Evolutionary conservation across 1,140 invertebrate species (phyloP).

Genomic region (Bombus pascuorum): DNA sequence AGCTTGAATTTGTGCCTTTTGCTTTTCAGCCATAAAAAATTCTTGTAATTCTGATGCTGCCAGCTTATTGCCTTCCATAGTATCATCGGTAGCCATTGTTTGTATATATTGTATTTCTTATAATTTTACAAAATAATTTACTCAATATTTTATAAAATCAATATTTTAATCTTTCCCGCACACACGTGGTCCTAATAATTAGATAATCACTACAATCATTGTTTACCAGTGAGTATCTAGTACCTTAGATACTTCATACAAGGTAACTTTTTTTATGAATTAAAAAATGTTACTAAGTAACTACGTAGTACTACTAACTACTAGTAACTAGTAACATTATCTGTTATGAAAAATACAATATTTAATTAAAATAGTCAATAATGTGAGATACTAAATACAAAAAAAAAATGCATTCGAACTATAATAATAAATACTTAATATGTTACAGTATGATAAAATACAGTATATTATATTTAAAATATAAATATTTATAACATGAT

Average conservation of each 20-base stretch:
- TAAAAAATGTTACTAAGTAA: background rate
- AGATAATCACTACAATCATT: conserved; percentile 5
- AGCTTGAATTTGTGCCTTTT: conserved; percentile 93
- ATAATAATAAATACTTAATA: conserved; percentile 3
- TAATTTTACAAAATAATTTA: background rate
- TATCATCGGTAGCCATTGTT: conserved; percentile 24
- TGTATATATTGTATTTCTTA: conserved; percentile 26
- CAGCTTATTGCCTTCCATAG: conserved; percentile 14
- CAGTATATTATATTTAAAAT: background rate
- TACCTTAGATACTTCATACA: background rate
- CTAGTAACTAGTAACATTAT: background rate
- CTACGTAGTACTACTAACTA: background rate
- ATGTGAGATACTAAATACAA: background rate
- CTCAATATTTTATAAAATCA: background rate
- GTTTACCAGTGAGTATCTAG: background rate
- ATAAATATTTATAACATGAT: background rate
- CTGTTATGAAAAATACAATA: background rate
- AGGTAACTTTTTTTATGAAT: background rate
- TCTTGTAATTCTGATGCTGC: conserved; percentile 88
- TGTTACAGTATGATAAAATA: background rate
- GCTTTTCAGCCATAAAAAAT: conserved; percentile 93
- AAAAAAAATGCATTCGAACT: background rate
- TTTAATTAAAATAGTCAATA: background rate
- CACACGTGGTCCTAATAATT: conserved; percentile 28
- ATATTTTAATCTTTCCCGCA: background rate